Conservation (phyloP, 2,888 invertebrate species). For the Cyclophora albipunctata region DNA sequence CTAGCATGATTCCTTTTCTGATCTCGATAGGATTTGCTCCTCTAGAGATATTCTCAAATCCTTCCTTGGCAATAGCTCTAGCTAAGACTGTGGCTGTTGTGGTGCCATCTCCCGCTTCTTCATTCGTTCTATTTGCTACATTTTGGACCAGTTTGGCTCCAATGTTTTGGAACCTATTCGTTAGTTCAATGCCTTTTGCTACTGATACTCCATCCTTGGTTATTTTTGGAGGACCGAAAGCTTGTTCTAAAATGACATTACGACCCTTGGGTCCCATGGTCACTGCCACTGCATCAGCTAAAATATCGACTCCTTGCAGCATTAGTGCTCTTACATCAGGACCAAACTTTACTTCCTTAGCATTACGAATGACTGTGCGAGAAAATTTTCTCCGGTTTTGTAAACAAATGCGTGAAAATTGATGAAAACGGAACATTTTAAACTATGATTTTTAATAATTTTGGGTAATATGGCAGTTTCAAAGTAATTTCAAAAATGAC, state of each 20-base stretch:
- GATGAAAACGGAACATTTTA: conserved; percentile 35
- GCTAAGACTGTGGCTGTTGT: conserved; percentile 99
- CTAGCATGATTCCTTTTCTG: conserved; percentile 90
- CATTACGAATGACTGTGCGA: conserved; percentile 60
- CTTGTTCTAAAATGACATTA: conserved; percentile 98
- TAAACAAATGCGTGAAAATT: conserved; percentile 12
- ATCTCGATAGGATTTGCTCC: conserved; percentile 98
- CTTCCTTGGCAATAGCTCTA: conserved; percentile 97
- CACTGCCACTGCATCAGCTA: conserved; percentile 98
- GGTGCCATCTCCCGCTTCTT: conserved; percentile 99
- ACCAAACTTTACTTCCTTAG: conserved; percentile 98
- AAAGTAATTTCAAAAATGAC: too few relatives aligned
- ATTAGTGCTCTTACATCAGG: conserved; percentile 95
- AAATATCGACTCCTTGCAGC: conserved; percentile 97
- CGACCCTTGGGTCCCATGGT: conserved; percentile 99
- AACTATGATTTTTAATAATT: neutral
- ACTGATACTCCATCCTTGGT: conserved; percentile 99
- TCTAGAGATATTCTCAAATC: conserved; percentile 97
- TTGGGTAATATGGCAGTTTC: too few relatives aligned
- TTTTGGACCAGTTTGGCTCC: conserved; percentile 98
- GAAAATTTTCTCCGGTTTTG: conserved; percentile 17
- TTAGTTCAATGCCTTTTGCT: conserved; percentile 96
- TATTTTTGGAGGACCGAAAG: conserved; percentile 98
- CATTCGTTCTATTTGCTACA: conserved; percentile 99
- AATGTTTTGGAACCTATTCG: conserved; percentile 98